Percentiles rank a stretch among this genome's conserved stretches.
phyloP scores from a whole-genome alignment of 2,888 invertebrate genomes.

The Tetanocera ferruginea region DNA sequence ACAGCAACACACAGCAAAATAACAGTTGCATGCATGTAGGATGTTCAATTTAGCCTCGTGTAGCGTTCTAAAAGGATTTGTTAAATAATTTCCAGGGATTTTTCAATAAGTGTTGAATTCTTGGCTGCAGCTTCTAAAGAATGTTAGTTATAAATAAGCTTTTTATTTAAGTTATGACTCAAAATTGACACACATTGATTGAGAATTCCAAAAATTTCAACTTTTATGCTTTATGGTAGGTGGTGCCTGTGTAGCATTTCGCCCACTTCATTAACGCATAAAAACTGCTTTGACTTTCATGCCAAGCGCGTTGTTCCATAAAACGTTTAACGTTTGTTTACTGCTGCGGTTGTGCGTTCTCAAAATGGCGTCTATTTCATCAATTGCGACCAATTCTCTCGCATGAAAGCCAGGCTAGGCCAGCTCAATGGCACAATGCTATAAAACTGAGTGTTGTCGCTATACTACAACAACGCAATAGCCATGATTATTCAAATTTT shows the following conservation, averaged over 20 bases:
- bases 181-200: neutral
- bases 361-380: neutral
- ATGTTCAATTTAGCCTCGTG: neutral
- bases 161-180: neutral
- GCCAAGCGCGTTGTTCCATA: too few relatives aligned
- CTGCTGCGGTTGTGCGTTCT: neutral
- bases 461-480: neutral
- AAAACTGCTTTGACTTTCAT: too few relatives aligned
- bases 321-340: too few relatives aligned
- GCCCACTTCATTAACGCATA: neutral
- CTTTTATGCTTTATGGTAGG: too few relatives aligned
- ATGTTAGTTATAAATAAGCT: neutral
- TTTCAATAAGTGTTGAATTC: constrained; percentile 7
- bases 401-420: neutral
- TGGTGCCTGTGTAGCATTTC: neutral
- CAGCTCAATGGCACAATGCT: neutral
- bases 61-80: constrained; percentile 16
- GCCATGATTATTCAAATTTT: constrained; percentile 7
- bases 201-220: too few relatives aligned
- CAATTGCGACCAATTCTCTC: neutral
- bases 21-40: neutral
- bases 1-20: neutral
- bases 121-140: neutral
- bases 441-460: neutral
- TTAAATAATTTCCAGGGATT: constrained; percentile 24